Conservation (phyloP, 1,140 invertebrate species). For the Wasmannia auropunctata region DNA sequence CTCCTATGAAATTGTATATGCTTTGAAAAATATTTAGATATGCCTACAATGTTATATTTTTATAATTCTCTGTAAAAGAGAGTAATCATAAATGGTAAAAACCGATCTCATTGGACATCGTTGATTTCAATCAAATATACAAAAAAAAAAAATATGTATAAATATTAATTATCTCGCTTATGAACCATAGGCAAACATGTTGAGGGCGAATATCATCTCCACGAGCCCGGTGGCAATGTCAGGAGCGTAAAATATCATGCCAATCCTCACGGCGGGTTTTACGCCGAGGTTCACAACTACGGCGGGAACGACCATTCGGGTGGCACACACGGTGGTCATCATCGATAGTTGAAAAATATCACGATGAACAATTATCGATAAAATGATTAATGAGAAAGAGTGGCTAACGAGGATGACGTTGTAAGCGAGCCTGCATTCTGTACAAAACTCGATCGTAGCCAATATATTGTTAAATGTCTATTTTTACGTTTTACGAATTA, state of each 20-base stretch:
- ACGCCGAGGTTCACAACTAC: conserved; percentile 80
- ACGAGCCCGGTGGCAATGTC: conserved; percentile 80
- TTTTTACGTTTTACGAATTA: neutral
- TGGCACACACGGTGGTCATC: conserved; percentile 56
- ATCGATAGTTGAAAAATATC: neutral
- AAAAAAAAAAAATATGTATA: too few species aligned
- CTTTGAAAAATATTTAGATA: neutral
- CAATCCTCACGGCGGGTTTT: conserved; percentile 78
- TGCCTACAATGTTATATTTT: neutral
- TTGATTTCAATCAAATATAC: neutral
- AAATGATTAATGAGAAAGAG: neutral
- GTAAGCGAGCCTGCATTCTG: neutral
- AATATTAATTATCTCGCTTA: neutral
- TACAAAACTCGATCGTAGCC: conserved; percentile 25
- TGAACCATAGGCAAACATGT: conserved; percentile 69
- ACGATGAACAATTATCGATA: neutral
- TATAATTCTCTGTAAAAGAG: neutral
- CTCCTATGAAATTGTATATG: neutral
- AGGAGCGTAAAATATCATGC: conserved; percentile 81
- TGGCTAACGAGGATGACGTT: neutral
- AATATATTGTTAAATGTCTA: neutral
- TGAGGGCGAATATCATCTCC: conserved; percentile 77
- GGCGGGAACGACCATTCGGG: conserved; percentile 78
- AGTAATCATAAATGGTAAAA: neutral
- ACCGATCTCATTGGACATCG: neutral